These are phyloP conservation scores for Leptodirus hochenwartii DNA, from an alignment of 2,888 invertebrate genomes.

Conservation along the genomic window DNA sequence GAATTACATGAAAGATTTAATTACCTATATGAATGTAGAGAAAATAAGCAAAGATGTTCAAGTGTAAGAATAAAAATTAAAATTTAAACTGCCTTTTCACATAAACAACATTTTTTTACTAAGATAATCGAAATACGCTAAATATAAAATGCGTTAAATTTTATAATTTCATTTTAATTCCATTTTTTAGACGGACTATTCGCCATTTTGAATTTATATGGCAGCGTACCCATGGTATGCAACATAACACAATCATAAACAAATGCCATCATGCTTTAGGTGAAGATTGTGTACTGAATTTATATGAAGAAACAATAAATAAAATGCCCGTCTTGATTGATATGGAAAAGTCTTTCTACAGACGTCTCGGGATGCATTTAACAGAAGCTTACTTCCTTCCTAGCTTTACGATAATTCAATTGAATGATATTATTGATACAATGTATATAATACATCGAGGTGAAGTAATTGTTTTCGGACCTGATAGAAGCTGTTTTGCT, in stretches of 20 bases:
- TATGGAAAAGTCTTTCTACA: conserved; percentile 13
- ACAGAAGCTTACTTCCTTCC: conserved; percentile 14
- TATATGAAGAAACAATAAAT: conserved; percentile 14
- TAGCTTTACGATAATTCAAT: conserved; percentile 11
- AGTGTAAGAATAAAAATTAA: conserved; percentile 10
- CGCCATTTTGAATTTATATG: conserved; percentile 17
- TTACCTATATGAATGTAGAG: conserved; percentile 14
- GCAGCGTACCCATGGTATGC: conserved; percentile 15
- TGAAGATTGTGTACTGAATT: conserved; percentile 14
- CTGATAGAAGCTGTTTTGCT: conserved; percentile 13
- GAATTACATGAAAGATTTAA: conserved; percentile 15
- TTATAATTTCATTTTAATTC: neutral
- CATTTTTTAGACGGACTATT: conserved; percentile 12
- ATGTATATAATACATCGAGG: conserved; percentile 16
- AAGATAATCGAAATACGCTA: neutral
- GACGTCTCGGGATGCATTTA: conserved; percentile 13
- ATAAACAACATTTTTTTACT: neutral
- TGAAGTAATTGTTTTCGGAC: conserved; percentile 13
- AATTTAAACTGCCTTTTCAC: neutral
- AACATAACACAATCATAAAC: conserved; percentile 12
- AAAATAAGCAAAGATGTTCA: conserved; percentile 12
- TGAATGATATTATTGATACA: conserved; percentile 14
- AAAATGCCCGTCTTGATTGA: conserved; percentile 13
- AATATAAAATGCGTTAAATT: neutral
- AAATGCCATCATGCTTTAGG: conserved; percentile 14